Evolutionary conservation across 2,888 invertebrate species (phyloP), one percentile per base, ranked within the genome.

Genomic region (Cheilosia vulpina): DNA sequence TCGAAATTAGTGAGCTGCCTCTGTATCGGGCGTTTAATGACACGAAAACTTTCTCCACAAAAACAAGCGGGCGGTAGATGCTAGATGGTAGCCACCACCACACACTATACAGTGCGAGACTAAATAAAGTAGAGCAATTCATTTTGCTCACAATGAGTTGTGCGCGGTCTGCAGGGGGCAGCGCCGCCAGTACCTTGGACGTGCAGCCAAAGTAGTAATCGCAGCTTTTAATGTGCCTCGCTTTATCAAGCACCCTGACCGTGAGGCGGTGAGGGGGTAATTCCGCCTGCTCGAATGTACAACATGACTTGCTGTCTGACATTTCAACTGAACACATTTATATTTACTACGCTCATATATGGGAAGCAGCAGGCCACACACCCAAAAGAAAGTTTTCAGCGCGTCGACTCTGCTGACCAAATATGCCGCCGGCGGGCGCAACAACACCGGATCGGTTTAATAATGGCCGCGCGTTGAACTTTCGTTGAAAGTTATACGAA

Each of bases 21-120:
- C 63, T 58, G 9, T 68, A 71, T 80, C 66, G 50, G 43, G 50
- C 9, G 71, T 50, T 71, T 66, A 85, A 85, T 81, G 81, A 85
- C 71, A 66, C 85, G 62, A 72, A 85, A 80, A 81, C 85, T 85
- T 85, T 85, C 79, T 84, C 84, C 57, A 50, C 65, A 47, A 45
- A 38, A n/a, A 34, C 58, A 72, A 27, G 72, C 58, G 63, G 58
- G 76, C 27, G 63, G 63, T 63, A 5, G 27, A 34, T 21, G 19
- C 17, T 38, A 38, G 27, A 34, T 21, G 19, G 21, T 38, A 38
- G 3, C 3, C 9, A 38, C 34, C 34, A 13, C 13, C 4, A 38
- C 13, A 38, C 38, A 38, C 11, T 38, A 4, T 31, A 31, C 24
- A 63, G 52, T 31, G 27, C 52, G 76, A 17, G 52, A 41, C 79